Percentiles rank a stretch among this genome's conserved stretches.
Evolutionary conservation across 1,140 invertebrate species (phyloP).

Genomic region (Schmidtea mediterranea): DNA sequence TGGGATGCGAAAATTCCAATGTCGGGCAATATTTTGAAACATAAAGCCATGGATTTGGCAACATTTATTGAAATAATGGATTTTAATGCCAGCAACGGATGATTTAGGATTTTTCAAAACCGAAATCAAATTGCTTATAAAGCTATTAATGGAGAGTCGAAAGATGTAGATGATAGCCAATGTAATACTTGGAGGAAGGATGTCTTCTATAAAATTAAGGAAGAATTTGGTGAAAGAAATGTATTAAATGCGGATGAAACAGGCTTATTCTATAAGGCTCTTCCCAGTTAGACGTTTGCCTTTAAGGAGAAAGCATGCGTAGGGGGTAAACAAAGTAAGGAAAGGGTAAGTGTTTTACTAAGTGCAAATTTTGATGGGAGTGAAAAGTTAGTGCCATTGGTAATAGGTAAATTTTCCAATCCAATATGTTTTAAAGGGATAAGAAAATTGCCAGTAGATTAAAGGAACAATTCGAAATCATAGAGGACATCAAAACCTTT

Average conservation of each 20-base stretch:
- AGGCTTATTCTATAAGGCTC: slow-evolving; percentile 25
- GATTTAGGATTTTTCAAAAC: too few species aligned
- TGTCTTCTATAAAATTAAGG: slow-evolving; percentile 8
- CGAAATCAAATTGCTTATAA: too few species aligned
- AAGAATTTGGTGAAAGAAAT: slow-evolving; percentile 18
- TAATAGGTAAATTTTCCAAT: slow-evolving; percentile 10
- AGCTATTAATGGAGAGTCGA: too few species aligned
- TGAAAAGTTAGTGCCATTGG: slow-evolving; percentile 11
- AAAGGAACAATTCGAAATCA: slow-evolving; percentile 10
- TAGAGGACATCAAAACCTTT: slow-evolving; percentile 13
- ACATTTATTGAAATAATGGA: too few species aligned
- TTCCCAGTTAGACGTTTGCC: slow-evolving; percentile 23
- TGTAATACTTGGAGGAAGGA: not conserved
- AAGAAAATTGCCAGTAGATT: slow-evolving; percentile 11
- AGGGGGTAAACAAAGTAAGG: slow-evolving; percentile 11
- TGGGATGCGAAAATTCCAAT: too few species aligned
- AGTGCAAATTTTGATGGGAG: slow-evolving; percentile 10
- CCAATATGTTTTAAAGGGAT: slow-evolving; percentile 9
- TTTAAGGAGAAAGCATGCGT: slow-evolving; percentile 18
- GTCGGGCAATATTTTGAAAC: too few species aligned
- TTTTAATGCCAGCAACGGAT: too few species aligned
- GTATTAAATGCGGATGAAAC: slow-evolving; percentile 30
- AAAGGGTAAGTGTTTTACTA: slow-evolving; percentile 11
- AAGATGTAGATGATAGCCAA: too few species aligned
- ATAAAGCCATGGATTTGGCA: too few species aligned